A percentile compares a stretch with the other conserved stretches of the same genome.
Conservation (phyloP, 2,888 invertebrate species). For the Poecilus cupreus region DNA sequence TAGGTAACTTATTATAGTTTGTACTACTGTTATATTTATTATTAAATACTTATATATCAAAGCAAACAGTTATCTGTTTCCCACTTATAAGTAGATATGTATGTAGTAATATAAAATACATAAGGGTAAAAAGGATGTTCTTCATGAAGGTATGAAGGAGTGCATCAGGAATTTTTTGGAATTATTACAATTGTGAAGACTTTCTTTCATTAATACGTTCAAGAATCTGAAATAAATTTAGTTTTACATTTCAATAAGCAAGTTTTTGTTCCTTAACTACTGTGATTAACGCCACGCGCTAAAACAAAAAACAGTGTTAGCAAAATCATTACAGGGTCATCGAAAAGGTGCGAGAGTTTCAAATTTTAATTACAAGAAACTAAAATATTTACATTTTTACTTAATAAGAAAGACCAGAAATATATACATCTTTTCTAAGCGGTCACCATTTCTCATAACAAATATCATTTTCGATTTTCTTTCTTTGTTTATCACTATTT, state of each 20-base stretch:
- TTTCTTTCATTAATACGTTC: not conserved
- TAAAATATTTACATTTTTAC: too few relatives aligned
- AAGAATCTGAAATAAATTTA: constrained; percentile 31
- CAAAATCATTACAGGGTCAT: not conserved
- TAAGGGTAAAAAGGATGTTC: not conserved
- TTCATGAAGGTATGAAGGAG: not conserved
- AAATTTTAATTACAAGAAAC: too few relatives aligned
- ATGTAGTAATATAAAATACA: constrained; percentile 20
- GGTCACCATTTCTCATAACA: too few relatives aligned
- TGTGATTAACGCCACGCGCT: constrained; percentile 50
- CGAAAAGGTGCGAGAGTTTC: too few relatives aligned
- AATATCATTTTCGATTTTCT: too few relatives aligned
- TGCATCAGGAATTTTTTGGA: not conserved
- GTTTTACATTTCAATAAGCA: constrained; percentile 18
- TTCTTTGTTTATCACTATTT: too few relatives aligned
- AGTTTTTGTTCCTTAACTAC: constrained; percentile 50
- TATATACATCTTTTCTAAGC: too few relatives aligned
- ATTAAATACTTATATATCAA: constrained; percentile 24
- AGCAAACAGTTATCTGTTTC: not conserved
- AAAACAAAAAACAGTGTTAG: constrained; percentile 49
- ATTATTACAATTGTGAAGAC: not conserved
- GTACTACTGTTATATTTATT: constrained; percentile 26
- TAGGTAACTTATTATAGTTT: constrained; percentile 33
- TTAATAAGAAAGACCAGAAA: too few relatives aligned
- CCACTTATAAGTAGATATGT: constrained; percentile 24